Evolutionary conservation across 2,797 vertebrate species (phyloP).

Genomic region (Acanthurus leucopareius): DNA sequence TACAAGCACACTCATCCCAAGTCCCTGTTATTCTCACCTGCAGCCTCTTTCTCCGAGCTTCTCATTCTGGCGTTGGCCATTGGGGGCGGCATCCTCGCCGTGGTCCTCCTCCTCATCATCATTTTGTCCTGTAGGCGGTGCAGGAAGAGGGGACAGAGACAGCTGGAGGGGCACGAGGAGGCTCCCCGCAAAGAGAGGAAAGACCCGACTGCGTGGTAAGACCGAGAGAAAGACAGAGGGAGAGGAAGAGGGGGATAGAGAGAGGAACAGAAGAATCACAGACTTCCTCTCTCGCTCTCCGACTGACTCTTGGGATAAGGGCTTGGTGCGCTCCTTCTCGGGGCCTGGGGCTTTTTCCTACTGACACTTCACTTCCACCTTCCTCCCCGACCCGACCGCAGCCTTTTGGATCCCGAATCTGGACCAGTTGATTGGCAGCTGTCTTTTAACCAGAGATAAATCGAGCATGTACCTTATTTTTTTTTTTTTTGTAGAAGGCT

Average conservation of each 20-base stretch:
- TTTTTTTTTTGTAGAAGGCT: constrained; percentile 27
- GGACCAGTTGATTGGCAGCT: constrained; percentile 53
- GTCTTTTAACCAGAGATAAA: constrained; percentile 41
- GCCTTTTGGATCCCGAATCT: constrained; percentile 60
- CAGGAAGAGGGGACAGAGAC: constrained; percentile 73
- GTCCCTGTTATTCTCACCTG: constrained; percentile 10
- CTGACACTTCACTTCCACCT: constrained; percentile 62
- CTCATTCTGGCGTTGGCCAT: constrained; percentile 88
- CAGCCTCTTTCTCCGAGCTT: constrained; percentile 90
- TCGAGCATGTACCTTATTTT: constrained; percentile 51
- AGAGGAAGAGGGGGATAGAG: constrained; percentile 39
- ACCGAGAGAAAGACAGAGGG: constrained; percentile 25
- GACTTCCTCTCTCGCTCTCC: constrained; percentile 44
- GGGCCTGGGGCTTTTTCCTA: constrained; percentile 51
- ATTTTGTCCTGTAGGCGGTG: constrained; percentile 84
- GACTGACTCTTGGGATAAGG: constrained; percentile 59
- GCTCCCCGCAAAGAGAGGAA: constrained; percentile 77
- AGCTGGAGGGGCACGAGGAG: constrained; percentile 61
- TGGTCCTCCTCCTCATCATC: constrained; percentile 86
- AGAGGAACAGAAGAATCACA: constrained; percentile 46
- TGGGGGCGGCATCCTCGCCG: constrained; percentile 84
- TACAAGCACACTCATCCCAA: not conserved
- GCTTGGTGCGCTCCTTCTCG: constrained; percentile 55
- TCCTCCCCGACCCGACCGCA: constrained; percentile 36
- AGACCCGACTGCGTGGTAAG: constrained; percentile 84